These are phyloP conservation scores for Drosophila nr. perissopoda DNA, from an alignment of 2,888 invertebrate genomes.

Conservation along the genomic window DNA sequence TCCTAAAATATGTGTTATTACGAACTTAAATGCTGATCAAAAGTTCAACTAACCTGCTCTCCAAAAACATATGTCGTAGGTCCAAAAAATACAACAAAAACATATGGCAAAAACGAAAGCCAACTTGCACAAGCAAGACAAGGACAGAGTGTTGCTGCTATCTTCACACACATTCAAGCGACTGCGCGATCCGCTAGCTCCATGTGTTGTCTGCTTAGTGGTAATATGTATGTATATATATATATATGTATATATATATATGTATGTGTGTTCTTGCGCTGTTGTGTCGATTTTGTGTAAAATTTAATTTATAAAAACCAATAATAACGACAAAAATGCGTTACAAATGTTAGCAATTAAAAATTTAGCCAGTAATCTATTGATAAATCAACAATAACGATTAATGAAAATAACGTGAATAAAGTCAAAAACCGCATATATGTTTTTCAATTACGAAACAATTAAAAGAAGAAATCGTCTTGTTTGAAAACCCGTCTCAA, in stretches of 20 bases:
- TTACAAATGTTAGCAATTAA: constrained; percentile 59
- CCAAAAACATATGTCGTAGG: background rate
- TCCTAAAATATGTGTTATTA: background rate
- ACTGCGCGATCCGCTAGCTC: background rate
- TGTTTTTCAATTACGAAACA: constrained; percentile 5
- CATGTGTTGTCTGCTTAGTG: background rate
- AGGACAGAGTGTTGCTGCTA: background rate
- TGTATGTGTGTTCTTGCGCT: constrained; percentile 31
- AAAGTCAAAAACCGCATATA: constrained; percentile 8
- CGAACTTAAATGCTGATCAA: background rate
- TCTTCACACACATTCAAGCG: background rate
- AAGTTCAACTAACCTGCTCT: background rate
- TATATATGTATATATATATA: background rate
- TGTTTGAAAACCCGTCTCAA: background rate
- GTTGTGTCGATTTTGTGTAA: constrained; percentile 14
- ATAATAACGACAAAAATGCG: constrained; percentile 44
- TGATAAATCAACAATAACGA: constrained; percentile 59
- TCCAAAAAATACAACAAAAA: background rate
- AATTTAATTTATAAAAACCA: constrained; percentile 41
- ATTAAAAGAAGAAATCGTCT: background rate
- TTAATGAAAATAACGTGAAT: constrained; percentile 45
- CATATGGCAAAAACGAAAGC: background rate
- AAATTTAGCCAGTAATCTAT: constrained; percentile 58
- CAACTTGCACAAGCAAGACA: background rate
- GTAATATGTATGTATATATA: constrained; percentile 4